These are phyloP conservation scores for Dolichotis patagonum DNA, from an alignment of 2,113 vertebrate genomes.

Conservation along the genomic window DNA sequence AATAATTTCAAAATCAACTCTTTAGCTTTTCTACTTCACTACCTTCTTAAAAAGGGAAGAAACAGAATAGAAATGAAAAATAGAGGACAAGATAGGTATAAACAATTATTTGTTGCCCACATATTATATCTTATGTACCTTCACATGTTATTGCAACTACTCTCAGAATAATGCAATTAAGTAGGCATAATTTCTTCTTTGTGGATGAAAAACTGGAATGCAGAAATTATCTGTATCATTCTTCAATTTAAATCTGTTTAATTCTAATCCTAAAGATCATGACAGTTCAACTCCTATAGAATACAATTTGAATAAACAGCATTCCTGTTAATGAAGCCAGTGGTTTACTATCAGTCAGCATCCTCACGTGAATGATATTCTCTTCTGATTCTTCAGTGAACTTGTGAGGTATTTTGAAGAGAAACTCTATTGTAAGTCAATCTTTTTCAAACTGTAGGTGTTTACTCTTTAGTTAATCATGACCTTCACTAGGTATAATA, in stretches of 20 bases:
- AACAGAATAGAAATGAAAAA: not conserved
- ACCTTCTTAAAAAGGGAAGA: not conserved
- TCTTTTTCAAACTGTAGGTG: not conserved
- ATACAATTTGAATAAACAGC: not conserved
- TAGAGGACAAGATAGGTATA: not conserved
- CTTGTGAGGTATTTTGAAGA: not conserved
- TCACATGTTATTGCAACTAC: not conserved
- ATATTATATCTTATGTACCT: not conserved
- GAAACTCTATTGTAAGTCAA: not conserved
- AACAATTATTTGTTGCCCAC: not conserved
- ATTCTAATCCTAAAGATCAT: not conserved
- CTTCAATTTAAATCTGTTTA: conserved; percentile 17
- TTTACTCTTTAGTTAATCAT: not conserved
- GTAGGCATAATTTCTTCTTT: not conserved
- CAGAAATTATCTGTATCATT: not conserved
- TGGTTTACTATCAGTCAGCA: not conserved
- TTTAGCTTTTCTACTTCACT: not conserved
- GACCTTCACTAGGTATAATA: not conserved
- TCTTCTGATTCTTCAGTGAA: not conserved
- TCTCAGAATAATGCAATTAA: not conserved
- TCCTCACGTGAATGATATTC: not conserved
- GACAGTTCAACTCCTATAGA: not conserved
- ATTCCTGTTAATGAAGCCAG: not conserved
- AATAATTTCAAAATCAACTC: not conserved
- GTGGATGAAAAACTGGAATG: not conserved